phyloP scores from a whole-genome alignment of 2,113 vertebrate species.

The Cacatua alba region DNA sequence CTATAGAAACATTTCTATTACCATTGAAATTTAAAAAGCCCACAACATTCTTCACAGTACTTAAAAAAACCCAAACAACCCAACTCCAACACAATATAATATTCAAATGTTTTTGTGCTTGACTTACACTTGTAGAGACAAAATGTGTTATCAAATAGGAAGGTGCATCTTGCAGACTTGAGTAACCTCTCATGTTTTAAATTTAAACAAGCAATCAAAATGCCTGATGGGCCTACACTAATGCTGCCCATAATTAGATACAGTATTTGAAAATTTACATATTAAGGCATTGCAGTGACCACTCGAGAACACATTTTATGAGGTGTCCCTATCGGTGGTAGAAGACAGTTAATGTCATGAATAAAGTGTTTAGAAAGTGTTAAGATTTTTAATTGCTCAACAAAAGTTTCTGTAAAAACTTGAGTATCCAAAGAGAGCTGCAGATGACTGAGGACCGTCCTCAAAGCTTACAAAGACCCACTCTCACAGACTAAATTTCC shows the following conservation, averaged over 20 bases:
- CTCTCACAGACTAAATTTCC: neutral
- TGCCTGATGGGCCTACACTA: fast-evolving
- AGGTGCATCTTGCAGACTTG: neutral
- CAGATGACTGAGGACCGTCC: neutral
- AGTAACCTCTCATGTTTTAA: neutral
- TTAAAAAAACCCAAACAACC: neutral
- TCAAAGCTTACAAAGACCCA: neutral
- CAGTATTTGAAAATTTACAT: neutral
- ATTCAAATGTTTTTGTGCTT: neutral
- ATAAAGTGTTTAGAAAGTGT: neutral
- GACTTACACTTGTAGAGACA: neutral
- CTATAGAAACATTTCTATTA: neutral
- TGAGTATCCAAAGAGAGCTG: neutral
- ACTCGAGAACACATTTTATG: neutral
- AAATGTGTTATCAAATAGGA: neutral
- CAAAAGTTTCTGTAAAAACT: neutral
- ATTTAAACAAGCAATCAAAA: neutral
- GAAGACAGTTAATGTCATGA: neutral
- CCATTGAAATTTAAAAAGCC: neutral
- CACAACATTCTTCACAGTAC: neutral
- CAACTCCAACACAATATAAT: neutral
- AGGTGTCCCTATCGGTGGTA: neutral
- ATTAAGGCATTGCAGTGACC: neutral
- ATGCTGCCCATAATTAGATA: neutral
- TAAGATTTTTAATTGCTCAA: neutral